Conservation (phyloP, 2,113 vertebrate genomes). For the Aegotheles bennettii region DNA sequence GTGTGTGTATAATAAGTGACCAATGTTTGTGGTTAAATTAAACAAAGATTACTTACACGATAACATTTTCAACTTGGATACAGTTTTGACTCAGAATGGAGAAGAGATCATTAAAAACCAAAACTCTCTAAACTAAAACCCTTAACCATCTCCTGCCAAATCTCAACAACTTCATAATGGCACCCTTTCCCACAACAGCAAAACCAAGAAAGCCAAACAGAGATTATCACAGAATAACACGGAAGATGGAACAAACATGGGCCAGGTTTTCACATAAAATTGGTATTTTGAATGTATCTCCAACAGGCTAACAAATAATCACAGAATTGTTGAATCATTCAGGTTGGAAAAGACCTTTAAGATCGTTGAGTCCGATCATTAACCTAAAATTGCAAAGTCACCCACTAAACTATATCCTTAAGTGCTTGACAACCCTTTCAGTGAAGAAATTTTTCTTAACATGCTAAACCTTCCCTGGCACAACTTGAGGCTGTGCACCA, state of each 20-base stretch:
- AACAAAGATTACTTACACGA: background rate
- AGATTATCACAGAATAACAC: background rate
- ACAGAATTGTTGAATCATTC: too few relatives aligned
- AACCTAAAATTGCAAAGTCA: background rate
- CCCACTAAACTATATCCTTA: background rate
- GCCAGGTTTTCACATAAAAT: background rate
- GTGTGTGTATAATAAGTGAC: background rate
- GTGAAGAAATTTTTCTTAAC: background rate
- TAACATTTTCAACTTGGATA: background rate
- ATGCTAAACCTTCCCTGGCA: background rate
- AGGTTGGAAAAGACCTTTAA: background rate
- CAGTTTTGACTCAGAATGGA: background rate
- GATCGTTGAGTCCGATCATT: rapidly evolving
- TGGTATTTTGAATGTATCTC: rapidly evolving
- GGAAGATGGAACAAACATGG: background rate
- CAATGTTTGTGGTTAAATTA: background rate
- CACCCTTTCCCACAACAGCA: background rate
- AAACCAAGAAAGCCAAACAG: background rate
- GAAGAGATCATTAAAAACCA: background rate
- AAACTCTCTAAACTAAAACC: background rate
- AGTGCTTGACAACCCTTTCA: background rate
- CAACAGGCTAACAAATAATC: background rate
- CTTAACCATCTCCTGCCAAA: background rate
- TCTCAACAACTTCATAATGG: background rate
- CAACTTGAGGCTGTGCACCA: background rate